Base-by-base conservation (phyloP, 2,113 vertebrate genomes). In the Solea solea region DNA sequence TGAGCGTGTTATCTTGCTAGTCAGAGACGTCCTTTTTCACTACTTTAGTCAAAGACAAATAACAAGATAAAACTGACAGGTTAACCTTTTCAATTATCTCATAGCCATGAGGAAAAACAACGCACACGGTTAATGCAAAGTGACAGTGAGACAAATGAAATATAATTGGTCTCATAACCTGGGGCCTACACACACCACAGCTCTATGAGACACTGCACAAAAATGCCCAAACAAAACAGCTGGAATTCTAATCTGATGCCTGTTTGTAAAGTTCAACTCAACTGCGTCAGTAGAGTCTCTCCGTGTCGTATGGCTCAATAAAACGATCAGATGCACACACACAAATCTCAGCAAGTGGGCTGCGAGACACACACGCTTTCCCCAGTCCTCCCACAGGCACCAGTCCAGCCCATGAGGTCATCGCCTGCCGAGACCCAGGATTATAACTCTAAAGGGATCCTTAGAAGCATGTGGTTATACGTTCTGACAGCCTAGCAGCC, bases 381-480 rank as follows among this genome's bases (percentile, higher is more conserved):
- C 80, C 83, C 80, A 74, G 69, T 82, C 81, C 87, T 86, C 87
- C 87, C 87, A 94, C 93, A 94, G 93, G 94, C 90, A 93, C 92
- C 93, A 91, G 88, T 93, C 88, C 92, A 93, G 91, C 89, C 93
- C 92, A 95, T 95, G 95, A 95, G 94, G 95, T 96, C 95, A 95
- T 91, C 92, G 94, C 93, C 95, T 93, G 90, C 92, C 85, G 92
- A 90, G 92, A 88, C 92, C 93, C 90, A 62, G 95, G 95, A 95
- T 96, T 95, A 96, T 86, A 88, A 94, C 91, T 94, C 93, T 94
- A 94, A 95, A 95, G 93, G 93, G 92, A 93, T 87, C 88, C 92
- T 94, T 91, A 94, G 93, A 94, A 95, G 94, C 95, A 93, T 96
- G 94, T 86, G 90, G 88, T 96, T 95, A 96, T 96, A 91, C 69